phyloP scores from a whole-genome alignment of 2,888 invertebrate species.

The Sipha maydis region DNA sequence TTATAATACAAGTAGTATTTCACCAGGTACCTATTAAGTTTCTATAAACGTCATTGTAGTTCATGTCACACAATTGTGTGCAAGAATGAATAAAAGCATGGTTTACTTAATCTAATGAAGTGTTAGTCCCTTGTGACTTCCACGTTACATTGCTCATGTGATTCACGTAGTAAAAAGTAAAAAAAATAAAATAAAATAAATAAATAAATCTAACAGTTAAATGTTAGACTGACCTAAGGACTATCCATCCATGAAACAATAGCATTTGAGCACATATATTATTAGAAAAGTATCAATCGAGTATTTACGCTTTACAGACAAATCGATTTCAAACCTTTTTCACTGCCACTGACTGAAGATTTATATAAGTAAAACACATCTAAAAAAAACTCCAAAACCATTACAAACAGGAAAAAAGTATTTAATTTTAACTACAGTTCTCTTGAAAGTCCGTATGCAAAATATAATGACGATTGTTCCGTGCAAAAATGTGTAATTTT shows the following conservation, averaged over 20 bases:
- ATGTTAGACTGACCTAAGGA: not conserved
- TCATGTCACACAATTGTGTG: not conserved
- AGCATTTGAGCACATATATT: not conserved
- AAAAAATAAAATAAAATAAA: slow-evolving; percentile 13
- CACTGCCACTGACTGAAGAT: not conserved
- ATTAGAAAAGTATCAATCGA: slow-evolving; percentile 40
- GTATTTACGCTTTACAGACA: not conserved
- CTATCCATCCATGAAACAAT: not conserved
- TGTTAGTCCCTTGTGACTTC: slow-evolving; percentile 27
- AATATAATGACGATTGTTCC: no score
- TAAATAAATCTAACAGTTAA: not conserved
- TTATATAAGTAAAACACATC: not conserved
- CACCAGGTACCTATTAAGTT: not conserved
- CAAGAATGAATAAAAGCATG: not conserved
- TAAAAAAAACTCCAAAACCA: not conserved
- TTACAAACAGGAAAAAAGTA: no score
- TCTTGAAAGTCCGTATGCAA: no score
- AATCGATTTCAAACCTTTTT: slow-evolving; percentile 10
- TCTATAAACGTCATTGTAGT: not conserved
- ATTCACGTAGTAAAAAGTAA: slow-evolving; percentile 37
- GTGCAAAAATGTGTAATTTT: no score
- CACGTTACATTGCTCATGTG: slow-evolving; percentile 11
- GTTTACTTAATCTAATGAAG: slow-evolving; percentile 27
- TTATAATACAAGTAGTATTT: not conserved
- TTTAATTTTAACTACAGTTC: not conserved